Evolutionary conservation across 1,140 invertebrate species (phyloP).

Genomic region (Bombyx mandarina): DNA sequence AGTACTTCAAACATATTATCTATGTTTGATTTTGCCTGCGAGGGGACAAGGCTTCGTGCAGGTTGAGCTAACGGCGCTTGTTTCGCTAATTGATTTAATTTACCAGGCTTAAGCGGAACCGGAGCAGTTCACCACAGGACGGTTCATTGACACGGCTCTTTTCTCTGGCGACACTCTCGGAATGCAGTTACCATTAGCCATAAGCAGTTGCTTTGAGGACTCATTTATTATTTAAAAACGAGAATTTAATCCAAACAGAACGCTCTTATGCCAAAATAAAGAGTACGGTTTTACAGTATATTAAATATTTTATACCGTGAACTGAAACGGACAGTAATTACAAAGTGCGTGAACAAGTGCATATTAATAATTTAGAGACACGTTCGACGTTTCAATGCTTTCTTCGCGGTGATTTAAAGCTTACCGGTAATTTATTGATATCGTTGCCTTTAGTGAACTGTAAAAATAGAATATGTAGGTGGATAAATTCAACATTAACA

Average conservation of each 20-base stretch:
- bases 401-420: too few species aligned
- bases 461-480: too few species aligned
- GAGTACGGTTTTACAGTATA: too few species aligned
- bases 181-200: constrained; percentile 43
- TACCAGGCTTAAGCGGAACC: constrained; percentile 47
- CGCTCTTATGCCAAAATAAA: too few species aligned
- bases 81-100: constrained; percentile 50
- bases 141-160: constrained; percentile 52
- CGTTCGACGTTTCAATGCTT: too few species aligned
- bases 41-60: neutral
- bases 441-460: too few species aligned
- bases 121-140: constrained; percentile 46
- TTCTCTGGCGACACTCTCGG: constrained; percentile 33
- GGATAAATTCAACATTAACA: too few species aligned
- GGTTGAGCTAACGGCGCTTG: constrained; percentile 5
- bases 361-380: too few species aligned
- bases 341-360: too few species aligned
- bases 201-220: constrained; percentile 25
- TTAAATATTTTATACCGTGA: too few species aligned
- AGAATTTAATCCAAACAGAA: neutral
- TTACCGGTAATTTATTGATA: too few species aligned
- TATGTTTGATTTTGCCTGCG: neutral
- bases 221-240: constrained; percentile 12
- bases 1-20: neutral
- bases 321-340: too few species aligned